Evolutionary conservation across 1,140 invertebrate genomes (phyloP).

Genomic region (Battus philenor): DNA sequence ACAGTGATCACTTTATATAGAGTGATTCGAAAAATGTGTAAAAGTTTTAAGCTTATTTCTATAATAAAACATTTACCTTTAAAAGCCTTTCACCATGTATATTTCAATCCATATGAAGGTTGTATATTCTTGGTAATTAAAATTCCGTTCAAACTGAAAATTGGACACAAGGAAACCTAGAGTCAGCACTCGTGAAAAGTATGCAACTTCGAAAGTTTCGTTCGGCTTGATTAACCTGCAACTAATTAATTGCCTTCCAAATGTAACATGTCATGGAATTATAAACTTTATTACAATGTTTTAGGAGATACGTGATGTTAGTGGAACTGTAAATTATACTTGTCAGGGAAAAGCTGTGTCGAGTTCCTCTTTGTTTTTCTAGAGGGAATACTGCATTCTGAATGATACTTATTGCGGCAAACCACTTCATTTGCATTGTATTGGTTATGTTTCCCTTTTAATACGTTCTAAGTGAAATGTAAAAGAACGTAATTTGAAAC

Average conservation of each 20-base stretch:
- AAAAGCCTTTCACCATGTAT: too few relatives aligned
- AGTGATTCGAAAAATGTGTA: too few relatives aligned
- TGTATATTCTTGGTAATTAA: too few relatives aligned
- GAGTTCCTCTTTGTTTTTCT: conserved; percentile 14
- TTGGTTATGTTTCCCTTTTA: conserved; percentile 8
- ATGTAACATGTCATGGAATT: too few relatives aligned
- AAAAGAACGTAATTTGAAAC: neutral
- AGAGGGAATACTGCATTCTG: conserved; percentile 11
- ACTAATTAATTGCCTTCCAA: too few relatives aligned
- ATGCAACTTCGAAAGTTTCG: conserved; percentile 14
- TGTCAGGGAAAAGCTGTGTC: neutral
- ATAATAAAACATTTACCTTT: too few relatives aligned
- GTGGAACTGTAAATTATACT: neutral
- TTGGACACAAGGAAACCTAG: too few relatives aligned
- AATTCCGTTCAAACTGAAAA: too few relatives aligned
- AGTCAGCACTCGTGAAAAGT: conserved; percentile 28
- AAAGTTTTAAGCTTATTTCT: too few relatives aligned
- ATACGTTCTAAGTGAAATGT: too few relatives aligned
- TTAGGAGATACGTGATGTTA: neutral
- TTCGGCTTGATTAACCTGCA: conserved; percentile 42
- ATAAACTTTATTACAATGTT: neutral
- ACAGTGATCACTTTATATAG: too few relatives aligned
- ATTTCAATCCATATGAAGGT: too few relatives aligned
- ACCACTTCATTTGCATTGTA: conserved; percentile 8
- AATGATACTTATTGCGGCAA: conserved; percentile 12